Evolutionary conservation across 2,113 vertebrate species (phyloP).

Genomic region (Lepidothrix coronata): DNA sequence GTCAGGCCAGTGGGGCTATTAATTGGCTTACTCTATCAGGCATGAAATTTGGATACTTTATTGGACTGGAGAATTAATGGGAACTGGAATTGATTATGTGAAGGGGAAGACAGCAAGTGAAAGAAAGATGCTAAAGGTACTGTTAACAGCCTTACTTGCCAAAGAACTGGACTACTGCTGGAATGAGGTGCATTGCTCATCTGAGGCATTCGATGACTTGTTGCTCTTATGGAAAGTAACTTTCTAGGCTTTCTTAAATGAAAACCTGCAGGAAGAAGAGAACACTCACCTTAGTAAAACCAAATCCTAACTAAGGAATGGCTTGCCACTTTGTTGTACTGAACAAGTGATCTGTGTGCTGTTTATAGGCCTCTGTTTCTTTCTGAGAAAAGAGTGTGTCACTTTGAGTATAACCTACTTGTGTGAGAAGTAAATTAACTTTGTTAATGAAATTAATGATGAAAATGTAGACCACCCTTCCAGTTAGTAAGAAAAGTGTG

Average conservation of each 20-base stretch:
- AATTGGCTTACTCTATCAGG: background rate
- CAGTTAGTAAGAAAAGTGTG: background rate
- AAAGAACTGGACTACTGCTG: background rate
- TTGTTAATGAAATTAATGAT: background rate
- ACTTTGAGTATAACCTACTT: background rate
- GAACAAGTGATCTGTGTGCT: background rate
- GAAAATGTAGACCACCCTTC: background rate
- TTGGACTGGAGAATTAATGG: slow-evolving; percentile 9
- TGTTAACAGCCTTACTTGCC: background rate
- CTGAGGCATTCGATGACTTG: background rate
- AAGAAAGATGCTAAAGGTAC: background rate
- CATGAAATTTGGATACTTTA: background rate
- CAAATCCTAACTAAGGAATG: background rate
- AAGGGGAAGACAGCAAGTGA: slow-evolving; percentile 11
- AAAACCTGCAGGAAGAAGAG: background rate
- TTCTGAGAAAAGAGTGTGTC: background rate
- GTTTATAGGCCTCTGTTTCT: background rate
- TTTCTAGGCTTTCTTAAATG: background rate
- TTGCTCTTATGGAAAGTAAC: background rate
- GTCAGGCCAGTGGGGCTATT: background rate
- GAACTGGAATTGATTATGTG: background rate
- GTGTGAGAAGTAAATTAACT: background rate
- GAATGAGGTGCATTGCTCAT: background rate
- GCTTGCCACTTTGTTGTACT: background rate
- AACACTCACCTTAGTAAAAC: background rate